A percentile compares a stretch with the other conserved stretches of the same genome.
Conservation (phyloP, 2,113 vertebrate genomes). For the Echinops telfairi region DNA sequence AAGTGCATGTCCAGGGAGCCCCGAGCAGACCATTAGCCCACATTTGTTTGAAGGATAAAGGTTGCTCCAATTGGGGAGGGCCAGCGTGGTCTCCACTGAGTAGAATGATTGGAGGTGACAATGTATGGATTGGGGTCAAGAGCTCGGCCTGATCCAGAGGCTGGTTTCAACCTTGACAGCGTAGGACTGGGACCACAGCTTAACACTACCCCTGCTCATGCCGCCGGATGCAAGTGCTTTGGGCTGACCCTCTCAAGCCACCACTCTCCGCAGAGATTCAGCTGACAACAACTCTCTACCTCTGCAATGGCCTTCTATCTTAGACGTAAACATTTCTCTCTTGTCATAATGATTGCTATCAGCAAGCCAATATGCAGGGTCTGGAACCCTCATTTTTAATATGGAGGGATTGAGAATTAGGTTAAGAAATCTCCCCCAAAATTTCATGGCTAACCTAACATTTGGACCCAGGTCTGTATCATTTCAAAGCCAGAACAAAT, state of each 20-base stretch:
- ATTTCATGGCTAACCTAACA: not conserved
- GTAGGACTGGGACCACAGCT: not conserved
- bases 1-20: not conserved
- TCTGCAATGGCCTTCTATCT: not conserved
- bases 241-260: not conserved
- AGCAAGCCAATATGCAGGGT: not conserved
- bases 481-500: conserved; percentile 49
- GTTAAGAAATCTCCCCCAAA: not conserved
- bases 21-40: not conserved
- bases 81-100: not conserved
- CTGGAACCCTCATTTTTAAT: not conserved
- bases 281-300: not conserved
- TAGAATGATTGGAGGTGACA: not conserved
- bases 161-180: not conserved
- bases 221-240: not conserved
- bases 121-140: not conserved
- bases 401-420: not conserved
- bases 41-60: not conserved
- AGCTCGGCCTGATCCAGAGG: not conserved
- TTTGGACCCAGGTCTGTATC: not conserved
- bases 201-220: not conserved
- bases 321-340: not conserved
- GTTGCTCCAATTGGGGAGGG: not conserved
- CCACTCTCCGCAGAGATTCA: not conserved
- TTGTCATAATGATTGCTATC: not conserved